Conservation (phyloP, 2,888 invertebrate genomes). For the Pristionchus exspectatus region DNA sequence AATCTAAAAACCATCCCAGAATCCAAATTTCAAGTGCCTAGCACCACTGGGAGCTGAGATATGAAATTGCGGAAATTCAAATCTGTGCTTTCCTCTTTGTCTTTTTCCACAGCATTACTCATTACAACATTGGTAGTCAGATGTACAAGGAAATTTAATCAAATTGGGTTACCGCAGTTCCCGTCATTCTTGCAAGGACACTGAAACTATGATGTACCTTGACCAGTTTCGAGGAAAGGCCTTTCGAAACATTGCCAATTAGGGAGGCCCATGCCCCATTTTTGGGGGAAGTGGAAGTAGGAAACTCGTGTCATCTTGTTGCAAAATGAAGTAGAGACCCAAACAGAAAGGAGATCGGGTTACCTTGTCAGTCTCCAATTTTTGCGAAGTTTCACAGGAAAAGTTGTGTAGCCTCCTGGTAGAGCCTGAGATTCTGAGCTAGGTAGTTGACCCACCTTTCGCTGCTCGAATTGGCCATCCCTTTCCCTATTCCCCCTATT, state of each 20-base stretch:
- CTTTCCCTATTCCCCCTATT: neutral
- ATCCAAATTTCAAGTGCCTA: too few species aligned
- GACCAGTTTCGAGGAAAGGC: neutral
- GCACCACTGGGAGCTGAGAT: too few species aligned
- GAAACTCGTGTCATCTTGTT: neutral
- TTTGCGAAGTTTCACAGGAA: neutral
- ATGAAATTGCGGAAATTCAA: too few species aligned
- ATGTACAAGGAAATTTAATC: too few species aligned
- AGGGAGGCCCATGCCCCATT: neutral
- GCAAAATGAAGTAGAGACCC: neutral
- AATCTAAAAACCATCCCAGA: too few species aligned
- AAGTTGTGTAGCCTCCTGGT: neutral
- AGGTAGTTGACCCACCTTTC: conserved; percentile 35
- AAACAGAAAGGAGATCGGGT: neutral
- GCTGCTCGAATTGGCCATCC: neutral
- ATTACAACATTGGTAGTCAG: too few species aligned
- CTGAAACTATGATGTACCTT: neutral
- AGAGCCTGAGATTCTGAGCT: neutral
- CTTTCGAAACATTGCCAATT: conserved; percentile 18
- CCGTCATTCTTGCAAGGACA: neutral
- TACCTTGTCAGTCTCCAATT: neutral
- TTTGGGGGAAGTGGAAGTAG: neutral
- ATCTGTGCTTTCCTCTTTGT: too few species aligned
- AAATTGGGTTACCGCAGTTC: too few species aligned
- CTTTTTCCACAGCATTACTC: too few species aligned